A percentile compares a stretch with the other conserved stretches of the same genome.
phyloP scores from a whole-genome alignment of 2,113 vertebrate species.

The Tympanuchus pallidicinctus region DNA sequence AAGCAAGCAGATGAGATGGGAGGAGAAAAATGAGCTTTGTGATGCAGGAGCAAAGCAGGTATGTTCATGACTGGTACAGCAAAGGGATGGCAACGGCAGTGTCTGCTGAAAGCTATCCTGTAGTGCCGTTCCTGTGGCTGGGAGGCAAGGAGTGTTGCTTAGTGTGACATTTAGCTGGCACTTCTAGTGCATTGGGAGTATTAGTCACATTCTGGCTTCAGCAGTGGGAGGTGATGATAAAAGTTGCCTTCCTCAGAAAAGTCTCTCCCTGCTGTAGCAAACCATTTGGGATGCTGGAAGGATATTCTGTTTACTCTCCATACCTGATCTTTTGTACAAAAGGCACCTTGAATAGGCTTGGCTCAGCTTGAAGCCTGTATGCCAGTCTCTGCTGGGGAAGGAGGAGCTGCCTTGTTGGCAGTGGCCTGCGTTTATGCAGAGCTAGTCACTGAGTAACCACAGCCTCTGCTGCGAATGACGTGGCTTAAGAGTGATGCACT shows the following conservation, averaged over 20 bases:
- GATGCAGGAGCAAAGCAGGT: not conserved
- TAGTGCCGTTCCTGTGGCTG: not conserved
- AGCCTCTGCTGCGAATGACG: not conserved
- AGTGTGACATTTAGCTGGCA: not conserved
- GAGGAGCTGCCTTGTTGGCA: not conserved
- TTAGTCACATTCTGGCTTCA: not conserved
- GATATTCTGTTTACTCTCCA: not conserved
- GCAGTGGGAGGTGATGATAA: not conserved
- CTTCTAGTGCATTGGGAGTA: not conserved
- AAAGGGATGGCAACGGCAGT: not conserved
- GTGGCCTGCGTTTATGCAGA: not conserved
- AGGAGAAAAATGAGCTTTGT: not conserved
- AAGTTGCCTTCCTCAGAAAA: not conserved
- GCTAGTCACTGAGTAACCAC: not conserved
- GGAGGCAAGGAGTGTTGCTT: not conserved
- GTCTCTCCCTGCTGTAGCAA: not conserved
- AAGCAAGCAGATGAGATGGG: not conserved
- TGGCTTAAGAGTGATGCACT: not conserved
- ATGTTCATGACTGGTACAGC: fast-evolving
- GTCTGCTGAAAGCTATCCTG: not conserved
- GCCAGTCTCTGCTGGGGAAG: not conserved
- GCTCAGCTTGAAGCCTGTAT: not conserved
- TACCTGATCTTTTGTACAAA: not conserved
- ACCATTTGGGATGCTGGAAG: not conserved
- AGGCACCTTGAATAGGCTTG: not conserved